phyloP scores from a whole-genome alignment of 2,113 vertebrate genomes.

The Engraulis encrasicolus region DNA sequence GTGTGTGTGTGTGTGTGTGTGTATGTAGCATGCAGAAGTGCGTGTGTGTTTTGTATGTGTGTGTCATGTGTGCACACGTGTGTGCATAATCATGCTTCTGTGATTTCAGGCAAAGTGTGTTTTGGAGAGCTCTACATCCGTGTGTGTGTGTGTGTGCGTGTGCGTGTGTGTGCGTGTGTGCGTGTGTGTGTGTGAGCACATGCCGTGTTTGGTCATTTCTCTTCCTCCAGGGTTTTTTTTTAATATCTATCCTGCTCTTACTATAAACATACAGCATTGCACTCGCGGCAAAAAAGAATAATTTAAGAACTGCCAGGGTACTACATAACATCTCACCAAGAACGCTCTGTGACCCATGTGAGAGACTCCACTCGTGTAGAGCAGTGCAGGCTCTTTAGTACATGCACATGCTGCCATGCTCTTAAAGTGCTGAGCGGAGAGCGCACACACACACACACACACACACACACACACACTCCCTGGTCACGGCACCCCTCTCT shows the following conservation, averaged over 20 bases:
- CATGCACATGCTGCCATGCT: background rate
- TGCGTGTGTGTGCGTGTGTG: too few species aligned
- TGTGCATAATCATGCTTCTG: background rate
- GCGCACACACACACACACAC: background rate
- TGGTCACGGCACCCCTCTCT: background rate
- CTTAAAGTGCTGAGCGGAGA: background rate
- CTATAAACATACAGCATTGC: background rate
- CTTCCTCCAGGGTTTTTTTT: background rate
- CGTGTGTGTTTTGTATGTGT: background rate
- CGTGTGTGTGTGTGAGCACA: background rate
- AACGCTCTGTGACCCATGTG: background rate
- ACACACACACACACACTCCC: background rate
- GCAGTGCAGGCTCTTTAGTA: too few species aligned
- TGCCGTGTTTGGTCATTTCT: background rate
- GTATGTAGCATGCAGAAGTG: background rate
- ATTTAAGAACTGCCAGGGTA: background rate
- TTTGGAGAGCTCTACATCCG: background rate
- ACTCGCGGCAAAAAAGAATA: background rate
- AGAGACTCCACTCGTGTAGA: background rate
- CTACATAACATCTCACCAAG: background rate
- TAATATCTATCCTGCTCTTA: background rate
- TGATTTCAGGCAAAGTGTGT: background rate
- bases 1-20: background rate
- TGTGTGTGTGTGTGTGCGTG: too few species aligned
- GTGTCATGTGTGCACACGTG: background rate